These are phyloP conservation scores for Caenorhabditis brenneri DNA, from an alignment of 1,140 invertebrate genomes.

Conservation along the genomic window DNA sequence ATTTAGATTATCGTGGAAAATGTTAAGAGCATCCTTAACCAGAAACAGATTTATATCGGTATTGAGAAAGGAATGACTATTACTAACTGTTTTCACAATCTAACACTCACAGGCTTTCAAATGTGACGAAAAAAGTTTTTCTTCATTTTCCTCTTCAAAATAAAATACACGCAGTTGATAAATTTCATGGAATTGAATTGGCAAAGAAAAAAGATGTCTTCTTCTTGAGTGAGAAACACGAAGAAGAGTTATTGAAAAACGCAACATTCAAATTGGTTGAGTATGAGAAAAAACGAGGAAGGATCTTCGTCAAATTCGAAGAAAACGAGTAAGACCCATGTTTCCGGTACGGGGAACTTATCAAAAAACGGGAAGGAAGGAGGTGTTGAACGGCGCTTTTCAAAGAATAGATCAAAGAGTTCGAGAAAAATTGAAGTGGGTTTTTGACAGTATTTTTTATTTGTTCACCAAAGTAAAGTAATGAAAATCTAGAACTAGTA, in stretches of 20 bases:
- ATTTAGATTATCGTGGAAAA: no score
- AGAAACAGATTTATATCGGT: no score
- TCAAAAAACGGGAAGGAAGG: background rate
- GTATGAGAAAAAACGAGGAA: background rate
- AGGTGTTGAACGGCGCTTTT: background rate
- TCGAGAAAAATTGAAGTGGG: background rate
- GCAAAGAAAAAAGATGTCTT: background rate
- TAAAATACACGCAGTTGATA: background rate
- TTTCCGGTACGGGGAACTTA: background rate
- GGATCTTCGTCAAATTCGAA: background rate
- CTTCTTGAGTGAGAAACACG: background rate
- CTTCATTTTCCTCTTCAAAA: background rate
- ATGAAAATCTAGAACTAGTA: no score
- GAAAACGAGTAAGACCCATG: background rate
- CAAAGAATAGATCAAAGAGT: background rate
- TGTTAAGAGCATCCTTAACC: no score
- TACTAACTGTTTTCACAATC: no score
- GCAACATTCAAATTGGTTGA: constrained; percentile 16
- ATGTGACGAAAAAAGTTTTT: no score
- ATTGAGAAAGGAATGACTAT: no score
- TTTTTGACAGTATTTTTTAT: no score
- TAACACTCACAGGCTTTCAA: no score
- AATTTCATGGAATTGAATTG: constrained; percentile 33
- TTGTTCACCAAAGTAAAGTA: no score
- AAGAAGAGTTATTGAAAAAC: constrained; percentile 30